Evolutionary conservation across 2,113 vertebrate species (phyloP).

Genomic region (Xiphophorus hellerii): DNA sequence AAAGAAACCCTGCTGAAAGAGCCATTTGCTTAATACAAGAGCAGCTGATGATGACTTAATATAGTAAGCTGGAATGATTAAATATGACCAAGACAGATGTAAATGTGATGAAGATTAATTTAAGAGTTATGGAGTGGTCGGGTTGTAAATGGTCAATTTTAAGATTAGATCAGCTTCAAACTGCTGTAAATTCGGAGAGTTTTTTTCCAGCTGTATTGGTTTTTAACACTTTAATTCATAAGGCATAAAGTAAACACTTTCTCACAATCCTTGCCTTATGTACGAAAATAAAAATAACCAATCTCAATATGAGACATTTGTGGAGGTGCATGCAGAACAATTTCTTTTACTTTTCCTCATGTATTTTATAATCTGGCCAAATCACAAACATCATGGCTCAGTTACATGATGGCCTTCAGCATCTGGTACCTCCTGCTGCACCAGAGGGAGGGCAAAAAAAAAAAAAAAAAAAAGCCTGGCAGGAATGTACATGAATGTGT

Average conservation of each 20-base stretch:
- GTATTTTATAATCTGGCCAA: slow-evolving; percentile 63
- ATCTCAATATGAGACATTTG: slow-evolving; percentile 3
- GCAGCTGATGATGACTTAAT: not conserved
- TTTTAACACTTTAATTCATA: not conserved
- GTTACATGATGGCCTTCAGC: slow-evolving; percentile 63
- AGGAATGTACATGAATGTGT: slow-evolving; percentile 2
- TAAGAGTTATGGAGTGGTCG: not conserved
- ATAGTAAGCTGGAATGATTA: not conserved
- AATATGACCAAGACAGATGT: not conserved
- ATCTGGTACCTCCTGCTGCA: slow-evolving; percentile 46
- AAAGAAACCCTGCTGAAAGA: not conserved
- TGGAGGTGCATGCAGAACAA: not conserved
- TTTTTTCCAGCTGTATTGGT: not conserved
- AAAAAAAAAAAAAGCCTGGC: slow-evolving; percentile 1
- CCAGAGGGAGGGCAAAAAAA: not conserved
- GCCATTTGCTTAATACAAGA: too few relatives aligned
- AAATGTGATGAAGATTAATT: not conserved
- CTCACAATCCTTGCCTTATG: not conserved
- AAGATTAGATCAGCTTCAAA: too few relatives aligned
- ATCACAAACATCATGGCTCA: slow-evolving; percentile 44
- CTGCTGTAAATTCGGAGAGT: too few relatives aligned
- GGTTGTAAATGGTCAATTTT: not conserved
- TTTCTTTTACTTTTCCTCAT: slow-evolving; percentile 43
- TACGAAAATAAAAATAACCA: not conserved
- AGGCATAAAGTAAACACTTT: not conserved